Evolutionary conservation across 2,797 vertebrate species (phyloP), one percentile per base, ranked within the genome.

Genomic region (Echeneis naucrates): DNA sequence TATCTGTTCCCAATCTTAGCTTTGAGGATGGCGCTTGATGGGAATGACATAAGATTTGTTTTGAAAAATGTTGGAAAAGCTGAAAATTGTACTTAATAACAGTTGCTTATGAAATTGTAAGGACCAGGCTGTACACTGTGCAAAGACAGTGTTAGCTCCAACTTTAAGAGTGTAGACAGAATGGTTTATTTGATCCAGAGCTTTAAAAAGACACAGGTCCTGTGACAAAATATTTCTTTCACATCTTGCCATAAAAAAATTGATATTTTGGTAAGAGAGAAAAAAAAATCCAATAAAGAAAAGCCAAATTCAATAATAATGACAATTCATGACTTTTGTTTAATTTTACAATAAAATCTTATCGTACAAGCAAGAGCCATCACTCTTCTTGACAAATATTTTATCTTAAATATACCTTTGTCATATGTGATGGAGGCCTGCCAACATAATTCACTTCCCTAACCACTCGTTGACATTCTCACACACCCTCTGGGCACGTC

Each of bases 381-480:
- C 55, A 77, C 24, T 82, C 67, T 72, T 68, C 48, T 24, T 59
- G 58, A 78, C 59, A 77, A 74, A 60, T 56, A 68, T 32, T 37
- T 76, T 1, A 68, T 68, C 37, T 66, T 81, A 78, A 87, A 70
- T 76, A 83, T 17, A 69, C 68, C 72, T 81, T 75, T 77, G 56
- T 24, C 12, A 68, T 73, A 80, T 65, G 70, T 60, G 50, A 85
- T 86, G 79, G 78, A 67, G 16, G 60, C 24, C 77, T 83, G 85
- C 87, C 82, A 91, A 38, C 70, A 51, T 38, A 40, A 72, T 56
- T 8, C 38, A 56, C 51, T 74, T 82, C 68, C 68, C 68, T 68
- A 67, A 80, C 67, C 57, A 65, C 51, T 72, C 59, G 79, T 53
- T 77, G 71, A 71, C 42, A 77, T 59, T 44, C 58, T 44, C 75